Evolutionary conservation across 37 sponge, comb jelly and placozoan species (phyloP).

Genomic region (Axinella damicornis): DNA sequence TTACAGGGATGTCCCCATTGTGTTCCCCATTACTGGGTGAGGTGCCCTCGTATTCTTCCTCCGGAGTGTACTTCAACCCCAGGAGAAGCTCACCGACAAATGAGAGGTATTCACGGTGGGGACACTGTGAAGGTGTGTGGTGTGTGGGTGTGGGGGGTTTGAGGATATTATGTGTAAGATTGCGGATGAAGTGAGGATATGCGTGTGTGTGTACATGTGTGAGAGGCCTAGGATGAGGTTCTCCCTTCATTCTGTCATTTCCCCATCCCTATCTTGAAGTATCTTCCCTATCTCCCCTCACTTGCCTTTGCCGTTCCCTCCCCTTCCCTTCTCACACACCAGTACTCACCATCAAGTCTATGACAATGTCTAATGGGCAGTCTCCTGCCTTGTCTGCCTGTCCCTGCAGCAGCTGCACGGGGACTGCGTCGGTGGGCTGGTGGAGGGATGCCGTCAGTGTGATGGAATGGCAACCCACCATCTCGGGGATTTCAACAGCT

Average conservation of each 20-base stretch:
- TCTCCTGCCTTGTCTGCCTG: not conserved
- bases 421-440: not conserved
- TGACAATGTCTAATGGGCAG: constrained; percentile 70
- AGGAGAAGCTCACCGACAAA: constrained; percentile 70
- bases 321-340: not conserved
- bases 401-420: not conserved
- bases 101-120: constrained; percentile 26
- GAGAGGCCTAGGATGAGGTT: not conserved
- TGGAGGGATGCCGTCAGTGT: constrained; percentile 36
- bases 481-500: constrained; percentile 10
- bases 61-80: constrained; percentile 63
- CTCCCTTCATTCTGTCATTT: no score
- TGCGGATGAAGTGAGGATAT: not conserved
- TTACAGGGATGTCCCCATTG: not conserved
- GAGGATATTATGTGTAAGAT: no score
- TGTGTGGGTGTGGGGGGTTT: no score
- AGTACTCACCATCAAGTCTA: constrained; percentile 66
- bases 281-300: not conserved
- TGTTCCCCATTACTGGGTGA: no score
- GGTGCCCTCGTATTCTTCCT: not conserved
- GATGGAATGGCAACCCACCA: constrained; percentile 37
- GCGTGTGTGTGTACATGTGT: not conserved
- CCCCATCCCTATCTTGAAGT: no score
- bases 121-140: constrained; percentile 14
- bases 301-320: no score